These are phyloP conservation scores for Lasius fuliginosus DNA, from an alignment of 2,888 invertebrate species.

Conservation along the genomic window DNA sequence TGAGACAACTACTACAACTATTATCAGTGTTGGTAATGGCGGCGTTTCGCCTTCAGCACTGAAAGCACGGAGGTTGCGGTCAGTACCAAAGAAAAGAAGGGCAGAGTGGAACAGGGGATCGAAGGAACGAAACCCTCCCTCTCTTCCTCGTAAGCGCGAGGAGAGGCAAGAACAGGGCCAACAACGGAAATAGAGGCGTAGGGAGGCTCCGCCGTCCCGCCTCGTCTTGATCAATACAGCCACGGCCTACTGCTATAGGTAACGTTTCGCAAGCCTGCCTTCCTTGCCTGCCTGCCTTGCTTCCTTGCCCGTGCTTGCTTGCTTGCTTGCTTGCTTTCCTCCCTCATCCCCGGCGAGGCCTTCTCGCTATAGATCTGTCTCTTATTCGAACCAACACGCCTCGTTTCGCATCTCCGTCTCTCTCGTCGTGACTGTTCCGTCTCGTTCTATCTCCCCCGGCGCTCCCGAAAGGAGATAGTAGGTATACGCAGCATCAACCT, in stretches of 20 bases:
- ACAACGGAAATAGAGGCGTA: constrained; percentile 85
- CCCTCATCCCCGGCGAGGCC: constrained; percentile 72
- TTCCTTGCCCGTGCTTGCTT: constrained; percentile 58
- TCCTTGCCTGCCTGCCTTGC: constrained; percentile 74
- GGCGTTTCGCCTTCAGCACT: constrained; percentile 69
- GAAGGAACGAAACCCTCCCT: constrained; percentile 75
- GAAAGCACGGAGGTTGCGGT: constrained; percentile 66
- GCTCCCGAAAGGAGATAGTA: constrained; percentile 77
- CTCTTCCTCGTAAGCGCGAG: constrained; percentile 81
- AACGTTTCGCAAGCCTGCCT: constrained; percentile 82
- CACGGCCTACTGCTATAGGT: constrained; percentile 85
- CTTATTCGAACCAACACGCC: constrained; percentile 84
- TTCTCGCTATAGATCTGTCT: constrained; percentile 83
- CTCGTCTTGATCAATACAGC: constrained; percentile 86
- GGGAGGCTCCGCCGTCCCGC: constrained; percentile 83
- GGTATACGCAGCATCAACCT: constrained; percentile 79
- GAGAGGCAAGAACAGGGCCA: constrained; percentile 82
- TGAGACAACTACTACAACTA: constrained; percentile 43
- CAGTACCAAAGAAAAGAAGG: constrained; percentile 65
- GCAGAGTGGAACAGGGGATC: constrained; percentile 63
- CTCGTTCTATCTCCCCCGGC: constrained; percentile 76
- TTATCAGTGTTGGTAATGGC: constrained; percentile 53
- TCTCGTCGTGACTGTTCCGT: constrained; percentile 72
- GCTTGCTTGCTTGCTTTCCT: constrained; percentile 72
- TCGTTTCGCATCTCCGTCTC: constrained; percentile 75